Evolutionary conservation across 2,113 vertebrate species (phyloP), one percentile per base, ranked within the genome.

Genomic region (Heptranchias perlo): DNA sequence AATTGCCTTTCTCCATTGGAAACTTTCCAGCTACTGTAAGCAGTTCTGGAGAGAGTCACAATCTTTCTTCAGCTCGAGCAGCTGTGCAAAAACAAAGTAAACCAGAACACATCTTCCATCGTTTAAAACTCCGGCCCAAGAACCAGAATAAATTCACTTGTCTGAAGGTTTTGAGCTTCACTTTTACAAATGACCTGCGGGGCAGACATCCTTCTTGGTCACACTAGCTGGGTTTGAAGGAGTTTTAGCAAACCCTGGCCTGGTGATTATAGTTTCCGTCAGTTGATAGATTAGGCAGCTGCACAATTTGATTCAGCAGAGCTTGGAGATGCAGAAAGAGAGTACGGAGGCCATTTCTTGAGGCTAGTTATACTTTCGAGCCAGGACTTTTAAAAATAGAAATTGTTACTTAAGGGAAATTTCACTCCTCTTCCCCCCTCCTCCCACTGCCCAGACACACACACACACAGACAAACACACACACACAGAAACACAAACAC

Each of bases 221-320:
- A 95, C 39, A 62, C 94, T 13, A 69, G 52, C 25, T 35, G 5
- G 49, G 49, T 16, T 58, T 91, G 94, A 95, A 69, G 64, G 65
- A 95, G 44, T 61, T 69, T 67, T 95, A 96, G 95, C 96, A 96
- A 97, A 96, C 76, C 89, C 96, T 67, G 96, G 89, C 95, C 96
- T 87, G 23, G 96, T 96, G 96, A 97, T 96, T 97, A 96, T 96
- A 96, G 76, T 96, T 96, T 87, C 25, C 23, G 39, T 94, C 92
- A 65, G 92, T 65, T 96, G 96, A 97, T 96, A 97, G 96, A 96
- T 64, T 25, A 86, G 96, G 82, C 96, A 97, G 96, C 96, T 97
- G 97, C 96, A 96, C 96, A 52, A 87, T 96, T 96, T 96, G 96
- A 65, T 94, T 65, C 54, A 87, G 96, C 96, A 93, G 96, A 95